phyloP scores from a whole-genome alignment of 2,888 invertebrate genomes.

The Trachelus stipa region DNA sequence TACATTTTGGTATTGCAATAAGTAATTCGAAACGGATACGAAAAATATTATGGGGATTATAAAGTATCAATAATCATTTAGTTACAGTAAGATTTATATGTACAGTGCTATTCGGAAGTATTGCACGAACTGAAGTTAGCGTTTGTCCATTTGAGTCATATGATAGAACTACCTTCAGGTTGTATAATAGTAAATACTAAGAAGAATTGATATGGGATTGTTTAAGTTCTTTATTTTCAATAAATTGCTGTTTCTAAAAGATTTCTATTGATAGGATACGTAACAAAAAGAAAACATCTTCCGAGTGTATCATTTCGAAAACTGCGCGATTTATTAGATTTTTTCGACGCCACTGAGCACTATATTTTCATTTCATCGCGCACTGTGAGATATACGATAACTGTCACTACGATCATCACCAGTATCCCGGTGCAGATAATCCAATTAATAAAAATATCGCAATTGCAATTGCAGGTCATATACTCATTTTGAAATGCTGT shows the following conservation, averaged over 20 bases:
- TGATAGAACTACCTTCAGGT: neutral
- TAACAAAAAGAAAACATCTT: neutral
- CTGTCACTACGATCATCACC: neutral
- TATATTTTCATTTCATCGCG: neutral
- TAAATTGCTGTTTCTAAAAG: neutral
- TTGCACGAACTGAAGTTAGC: neutral
- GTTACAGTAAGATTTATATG: neutral
- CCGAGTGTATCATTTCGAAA: neutral
- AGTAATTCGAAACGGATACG: neutral
- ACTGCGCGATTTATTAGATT: neutral
- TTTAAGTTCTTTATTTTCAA: neutral
- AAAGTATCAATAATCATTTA: neutral
- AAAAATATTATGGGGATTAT: neutral
- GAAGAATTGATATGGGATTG: neutral
- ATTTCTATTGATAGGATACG: neutral
- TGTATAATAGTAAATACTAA: neutral
- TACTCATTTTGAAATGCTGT: neutral
- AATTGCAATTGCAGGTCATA: neutral
- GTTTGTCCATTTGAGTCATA: neutral
- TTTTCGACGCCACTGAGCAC: neutral
- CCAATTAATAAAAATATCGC: neutral
- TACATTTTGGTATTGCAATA: neutral
- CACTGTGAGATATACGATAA: neutral
- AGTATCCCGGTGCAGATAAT: neutral
- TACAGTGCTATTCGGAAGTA: neutral